phyloP scores from a whole-genome alignment of 2,888 invertebrate species.

The Campopleginae sp. region DNA sequence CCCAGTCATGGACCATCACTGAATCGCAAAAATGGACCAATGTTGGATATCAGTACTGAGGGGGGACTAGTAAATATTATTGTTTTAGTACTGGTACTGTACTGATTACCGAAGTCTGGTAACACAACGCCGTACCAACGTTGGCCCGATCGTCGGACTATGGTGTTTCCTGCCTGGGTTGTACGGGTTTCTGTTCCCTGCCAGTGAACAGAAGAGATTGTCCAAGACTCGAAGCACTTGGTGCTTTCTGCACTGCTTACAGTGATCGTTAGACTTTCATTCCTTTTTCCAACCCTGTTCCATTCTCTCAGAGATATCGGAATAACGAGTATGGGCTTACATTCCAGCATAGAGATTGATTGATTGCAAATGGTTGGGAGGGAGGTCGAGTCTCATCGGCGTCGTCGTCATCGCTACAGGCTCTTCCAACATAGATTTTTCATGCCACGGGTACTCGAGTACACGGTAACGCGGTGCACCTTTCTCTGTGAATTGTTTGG shows the following conservation, averaged over 20 bases:
- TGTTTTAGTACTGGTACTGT: not conserved
- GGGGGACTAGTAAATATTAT: not conserved
- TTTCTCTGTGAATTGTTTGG: too few species aligned
- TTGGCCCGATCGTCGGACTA: not conserved
- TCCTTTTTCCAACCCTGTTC: slow-evolving; percentile 30
- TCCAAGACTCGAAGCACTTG: not conserved
- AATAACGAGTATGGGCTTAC: slow-evolving; percentile 56
- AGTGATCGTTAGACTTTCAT: slow-evolving; percentile 28
- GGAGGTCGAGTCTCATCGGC: slow-evolving; percentile 58
- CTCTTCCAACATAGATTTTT: not conserved
- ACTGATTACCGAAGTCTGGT: not conserved
- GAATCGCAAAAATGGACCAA: not conserved
- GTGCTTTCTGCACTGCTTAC: slow-evolving; percentile 19
- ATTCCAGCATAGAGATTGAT: slow-evolving; percentile 57
- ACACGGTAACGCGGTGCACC: too few species aligned
- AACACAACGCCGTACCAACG: not conserved
- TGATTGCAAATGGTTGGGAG: slow-evolving; percentile 61
- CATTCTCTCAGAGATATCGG: slow-evolving; percentile 23
- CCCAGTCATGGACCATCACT: not conserved
- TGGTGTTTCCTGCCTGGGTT: not conserved
- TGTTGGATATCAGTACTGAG: not conserved
- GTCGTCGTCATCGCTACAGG: not conserved
- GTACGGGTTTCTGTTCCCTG: not conserved
- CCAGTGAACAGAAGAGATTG: not conserved
- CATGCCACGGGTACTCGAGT: not conserved